phyloP scores from a whole-genome alignment of 1,140 invertebrate species.

The Prorops nasuta region DNA sequence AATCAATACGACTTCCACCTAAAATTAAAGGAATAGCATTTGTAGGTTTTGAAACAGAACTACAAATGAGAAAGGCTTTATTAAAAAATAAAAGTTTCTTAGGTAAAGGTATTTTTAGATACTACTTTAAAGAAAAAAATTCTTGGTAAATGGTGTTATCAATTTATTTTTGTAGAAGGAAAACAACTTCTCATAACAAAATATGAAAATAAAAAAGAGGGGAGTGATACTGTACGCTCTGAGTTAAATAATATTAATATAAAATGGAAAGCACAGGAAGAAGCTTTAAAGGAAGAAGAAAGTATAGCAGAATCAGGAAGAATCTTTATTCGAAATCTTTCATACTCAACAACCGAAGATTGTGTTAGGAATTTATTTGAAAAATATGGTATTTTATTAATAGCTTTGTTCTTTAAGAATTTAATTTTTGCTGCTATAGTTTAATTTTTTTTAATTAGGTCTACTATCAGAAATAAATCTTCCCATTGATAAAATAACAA shows the following conservation, averaged over 20 bases:
- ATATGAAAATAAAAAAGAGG: constrained; percentile 58
- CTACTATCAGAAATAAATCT: constrained; percentile 85
- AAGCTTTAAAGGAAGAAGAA: constrained; percentile 73
- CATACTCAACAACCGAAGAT: constrained; percentile 86
- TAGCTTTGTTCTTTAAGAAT: not conserved
- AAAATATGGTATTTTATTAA: constrained; percentile 75
- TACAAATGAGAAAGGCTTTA: constrained; percentile 78
- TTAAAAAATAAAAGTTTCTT: constrained; percentile 85
- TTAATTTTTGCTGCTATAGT: no score
- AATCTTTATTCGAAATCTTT: constrained; percentile 92
- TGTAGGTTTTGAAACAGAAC: constrained; percentile 84
- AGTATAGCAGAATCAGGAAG: constrained; percentile 86
- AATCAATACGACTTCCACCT: constrained; percentile 75
- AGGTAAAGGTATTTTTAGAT: constrained; percentile 55
- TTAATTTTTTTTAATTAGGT: constrained; percentile 61
- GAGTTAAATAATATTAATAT: constrained; percentile 32
- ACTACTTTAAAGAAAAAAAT: not conserved
- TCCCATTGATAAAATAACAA: constrained; percentile 81
- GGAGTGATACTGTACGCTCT: constrained; percentile 36
- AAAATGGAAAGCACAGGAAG: constrained; percentile 72
- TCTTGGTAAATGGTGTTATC: constrained; percentile 1
- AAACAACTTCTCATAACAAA: constrained; percentile 66
- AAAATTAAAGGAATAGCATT: constrained; percentile 85
- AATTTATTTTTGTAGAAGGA: constrained; percentile 54
- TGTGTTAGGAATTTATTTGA: constrained; percentile 83